These are phyloP conservation scores for Miltochrista miniata DNA, from an alignment of 2,888 invertebrate genomes.

Conservation along the genomic window DNA sequence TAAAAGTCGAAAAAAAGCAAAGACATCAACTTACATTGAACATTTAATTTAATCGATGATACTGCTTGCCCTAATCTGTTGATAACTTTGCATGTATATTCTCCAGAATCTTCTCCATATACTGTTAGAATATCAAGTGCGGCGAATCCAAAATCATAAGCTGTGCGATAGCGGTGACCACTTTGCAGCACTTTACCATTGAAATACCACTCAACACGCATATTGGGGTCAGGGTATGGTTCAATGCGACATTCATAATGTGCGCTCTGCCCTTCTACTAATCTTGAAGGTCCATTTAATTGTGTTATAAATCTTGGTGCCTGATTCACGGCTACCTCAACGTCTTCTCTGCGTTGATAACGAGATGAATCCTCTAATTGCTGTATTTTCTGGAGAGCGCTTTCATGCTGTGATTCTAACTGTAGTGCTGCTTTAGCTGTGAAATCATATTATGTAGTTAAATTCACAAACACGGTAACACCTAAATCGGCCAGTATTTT, in stretches of 20 bases:
- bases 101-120: constrained; percentile 96
- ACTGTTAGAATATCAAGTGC: constrained; percentile 97
- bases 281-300: constrained; percentile 92
- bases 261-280: constrained; percentile 94
- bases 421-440: constrained; percentile 93
- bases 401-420: constrained; percentile 95
- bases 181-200: constrained; percentile 94
- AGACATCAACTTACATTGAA: constrained; percentile 86
- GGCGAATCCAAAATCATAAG: constrained; percentile 98
- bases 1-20: background rate
- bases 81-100: constrained; percentile 94
- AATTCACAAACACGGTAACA: background rate
- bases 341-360: constrained; percentile 91
- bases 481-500: too few species aligned
- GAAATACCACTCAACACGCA: constrained; percentile 97
- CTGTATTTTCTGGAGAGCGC: constrained; percentile 93
- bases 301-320: constrained; percentile 94
- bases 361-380: constrained; percentile 92
- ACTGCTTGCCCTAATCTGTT: constrained; percentile 93
- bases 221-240: constrained; percentile 94
- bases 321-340: constrained; percentile 91
- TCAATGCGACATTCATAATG: constrained; percentile 97
- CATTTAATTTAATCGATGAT: constrained; percentile 91
- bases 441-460: constrained; percentile 11
- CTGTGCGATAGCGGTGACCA: constrained; percentile 96